Evolutionary conservation across 2,113 vertebrate genomes (phyloP), one percentile per base, ranked within the genome.

Genomic region (Potamarius usumacintae): DNA sequence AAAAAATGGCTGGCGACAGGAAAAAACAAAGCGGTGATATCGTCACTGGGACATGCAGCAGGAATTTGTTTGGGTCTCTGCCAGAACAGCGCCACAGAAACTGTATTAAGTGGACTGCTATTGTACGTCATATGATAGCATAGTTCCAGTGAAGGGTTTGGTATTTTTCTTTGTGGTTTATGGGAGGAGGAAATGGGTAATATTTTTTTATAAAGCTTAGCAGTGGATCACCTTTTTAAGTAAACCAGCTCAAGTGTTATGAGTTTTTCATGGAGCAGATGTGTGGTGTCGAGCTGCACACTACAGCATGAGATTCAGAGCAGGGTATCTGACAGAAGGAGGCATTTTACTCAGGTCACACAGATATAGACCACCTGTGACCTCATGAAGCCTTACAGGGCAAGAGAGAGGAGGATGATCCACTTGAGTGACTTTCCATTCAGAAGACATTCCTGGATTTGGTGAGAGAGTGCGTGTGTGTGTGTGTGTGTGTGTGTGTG

Each of bases 361-460:
- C 65, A 83, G 82, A 89, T 69, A 82, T 53, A 85, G 82, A 60
- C 53, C 88, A 58, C 82, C 87, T 27, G 86, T 42, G n/a, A 20
- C 86, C 89, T 88, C 72, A 96, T 95, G 95, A 96, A 96, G 91
- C 93, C 92, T 84, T 92, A 93, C 92, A 95, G 92, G 90, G 93
- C 91, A 79, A 74, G 94, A 94, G 95, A 92, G 94, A 92, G 96
- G 92, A 95, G 94, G 92, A 98, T 98, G 97, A 99, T 97, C 96
- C 97, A 97, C 81, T 96, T 99, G 93, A 97, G 98, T 93, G 96
- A 96, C 92, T 97, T 96, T 89, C 98, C 98, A 84, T 96, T 98
- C 92, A 96, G 98, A 94, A 97, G 98, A 91, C 98, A 99, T 96
- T 99, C 98, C 85, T 99, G 98, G 98, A 99, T 99, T 94, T 99